phyloP scores from a whole-genome alignment of 2,797 vertebrate genomes.

The Distichodus sexfasciatus region DNA sequence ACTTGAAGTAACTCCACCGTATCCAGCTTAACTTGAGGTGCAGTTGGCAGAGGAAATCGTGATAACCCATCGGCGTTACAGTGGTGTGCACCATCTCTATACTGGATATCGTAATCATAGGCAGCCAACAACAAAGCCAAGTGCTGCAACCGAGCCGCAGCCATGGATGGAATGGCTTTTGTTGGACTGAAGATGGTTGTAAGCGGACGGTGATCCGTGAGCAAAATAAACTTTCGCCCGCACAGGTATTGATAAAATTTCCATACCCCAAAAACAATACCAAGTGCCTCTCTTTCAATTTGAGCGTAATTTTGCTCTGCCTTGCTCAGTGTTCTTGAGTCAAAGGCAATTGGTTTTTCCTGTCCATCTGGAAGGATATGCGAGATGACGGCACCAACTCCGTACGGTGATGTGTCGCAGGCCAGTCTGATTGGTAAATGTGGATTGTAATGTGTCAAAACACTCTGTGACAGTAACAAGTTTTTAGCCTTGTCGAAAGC shows the following conservation, averaged over 20 bases:
- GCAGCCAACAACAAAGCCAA: conserved; percentile 8
- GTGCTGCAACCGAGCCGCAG: neutral
- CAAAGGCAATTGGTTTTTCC: conserved; percentile 3
- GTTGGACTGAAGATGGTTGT: conserved; percentile 1
- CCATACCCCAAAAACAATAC: neutral
- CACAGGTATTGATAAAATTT: conserved; percentile 11
- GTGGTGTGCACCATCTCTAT: neutral
- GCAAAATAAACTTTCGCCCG: neutral
- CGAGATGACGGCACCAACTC: neutral
- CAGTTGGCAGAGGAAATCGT: neutral
- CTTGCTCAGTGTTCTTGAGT: neutral
- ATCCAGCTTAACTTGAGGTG: neutral
- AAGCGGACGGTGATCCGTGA: neutral
- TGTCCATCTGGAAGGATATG: neutral
- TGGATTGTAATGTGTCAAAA: conserved; percentile 10
- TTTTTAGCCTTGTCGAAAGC: neutral
- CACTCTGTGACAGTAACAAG: neutral
- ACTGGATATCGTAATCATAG: neutral
- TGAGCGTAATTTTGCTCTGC: conserved; percentile 12
- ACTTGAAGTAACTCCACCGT: neutral
- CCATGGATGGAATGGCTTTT: neutral
- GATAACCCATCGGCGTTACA: neutral
- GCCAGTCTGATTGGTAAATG: neutral
- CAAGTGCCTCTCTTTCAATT: conserved; percentile 7
- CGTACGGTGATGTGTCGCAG: neutral